Conservation (phyloP, 2,797 vertebrate species). For the Hemitrygon akajei region DNA sequence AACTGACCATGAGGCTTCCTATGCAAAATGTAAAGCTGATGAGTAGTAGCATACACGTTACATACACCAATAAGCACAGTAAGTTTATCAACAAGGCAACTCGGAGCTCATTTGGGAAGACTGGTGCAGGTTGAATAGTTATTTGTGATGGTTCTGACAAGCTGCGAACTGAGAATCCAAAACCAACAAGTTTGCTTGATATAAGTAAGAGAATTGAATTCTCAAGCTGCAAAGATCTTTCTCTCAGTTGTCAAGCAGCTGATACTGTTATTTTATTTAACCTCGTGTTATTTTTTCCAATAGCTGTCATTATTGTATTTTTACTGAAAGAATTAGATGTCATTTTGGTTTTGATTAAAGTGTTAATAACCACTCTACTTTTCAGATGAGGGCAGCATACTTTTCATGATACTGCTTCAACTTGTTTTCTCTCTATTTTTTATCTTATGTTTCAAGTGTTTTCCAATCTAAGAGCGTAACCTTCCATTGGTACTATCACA, state of each 20-base stretch:
- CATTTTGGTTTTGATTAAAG: not conserved
- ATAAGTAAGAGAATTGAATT: not conserved
- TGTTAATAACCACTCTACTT: not conserved
- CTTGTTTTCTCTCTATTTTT: not conserved
- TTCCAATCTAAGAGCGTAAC: not conserved
- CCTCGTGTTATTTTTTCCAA: not conserved
- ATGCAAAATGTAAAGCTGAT: not conserved
- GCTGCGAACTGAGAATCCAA: not conserved
- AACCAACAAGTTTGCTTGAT: not conserved
- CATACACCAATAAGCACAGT: not conserved
- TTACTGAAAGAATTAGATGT: not conserved
- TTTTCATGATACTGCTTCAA: not conserved
- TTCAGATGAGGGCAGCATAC: not conserved
- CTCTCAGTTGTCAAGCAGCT: not conserved
- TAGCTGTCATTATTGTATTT: not conserved
- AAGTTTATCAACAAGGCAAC: not conserved
- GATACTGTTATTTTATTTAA: not conserved
- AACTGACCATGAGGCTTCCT: not conserved
- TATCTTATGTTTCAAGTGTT: not conserved
- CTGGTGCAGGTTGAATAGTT: not conserved
- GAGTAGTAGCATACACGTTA: not conserved
- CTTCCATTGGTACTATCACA: not conserved
- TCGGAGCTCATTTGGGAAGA: not conserved
- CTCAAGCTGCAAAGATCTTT: not conserved
- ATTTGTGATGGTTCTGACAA: not conserved